Evolutionary conservation across 2,113 vertebrate genomes (phyloP).

Genomic region (Petroica traversi): DNA sequence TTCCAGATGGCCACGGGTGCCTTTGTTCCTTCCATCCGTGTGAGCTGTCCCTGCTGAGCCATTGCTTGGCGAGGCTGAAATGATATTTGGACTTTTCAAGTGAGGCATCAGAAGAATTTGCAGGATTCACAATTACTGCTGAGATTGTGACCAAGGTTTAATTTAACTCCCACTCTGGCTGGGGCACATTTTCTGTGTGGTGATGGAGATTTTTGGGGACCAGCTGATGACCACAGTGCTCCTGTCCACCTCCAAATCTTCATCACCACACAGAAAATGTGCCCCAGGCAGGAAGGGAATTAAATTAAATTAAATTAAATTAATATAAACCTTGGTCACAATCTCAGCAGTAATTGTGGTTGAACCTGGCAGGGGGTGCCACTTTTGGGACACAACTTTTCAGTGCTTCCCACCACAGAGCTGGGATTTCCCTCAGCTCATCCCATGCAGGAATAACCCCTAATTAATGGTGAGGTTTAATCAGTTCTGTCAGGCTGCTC

Average conservation of each 20-base stretch:
- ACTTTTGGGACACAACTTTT: not conserved
- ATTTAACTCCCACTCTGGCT: not conserved
- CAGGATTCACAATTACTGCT: not conserved
- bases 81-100: not conserved
- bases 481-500: not conserved
- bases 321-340: too few species aligned
- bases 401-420: rapidly evolving
- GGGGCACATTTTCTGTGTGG: too few species aligned
- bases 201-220: too few species aligned
- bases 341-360: too few species aligned
- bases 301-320: too few species aligned
- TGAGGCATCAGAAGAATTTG: not conserved
- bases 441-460: not conserved
- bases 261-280: too few species aligned
- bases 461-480: not conserved
- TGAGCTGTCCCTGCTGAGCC: not conserved
- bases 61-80: not conserved
- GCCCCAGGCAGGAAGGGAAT: too few species aligned
- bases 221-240: too few species aligned
- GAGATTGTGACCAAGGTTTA: not conserved
- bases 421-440: not conserved
- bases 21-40: not conserved
- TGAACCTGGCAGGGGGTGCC: not conserved
- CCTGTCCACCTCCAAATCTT: too few species aligned
- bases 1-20: not conserved